phyloP scores from a whole-genome alignment of 2,888 invertebrate species.

The Oscheius onirici region DNA sequence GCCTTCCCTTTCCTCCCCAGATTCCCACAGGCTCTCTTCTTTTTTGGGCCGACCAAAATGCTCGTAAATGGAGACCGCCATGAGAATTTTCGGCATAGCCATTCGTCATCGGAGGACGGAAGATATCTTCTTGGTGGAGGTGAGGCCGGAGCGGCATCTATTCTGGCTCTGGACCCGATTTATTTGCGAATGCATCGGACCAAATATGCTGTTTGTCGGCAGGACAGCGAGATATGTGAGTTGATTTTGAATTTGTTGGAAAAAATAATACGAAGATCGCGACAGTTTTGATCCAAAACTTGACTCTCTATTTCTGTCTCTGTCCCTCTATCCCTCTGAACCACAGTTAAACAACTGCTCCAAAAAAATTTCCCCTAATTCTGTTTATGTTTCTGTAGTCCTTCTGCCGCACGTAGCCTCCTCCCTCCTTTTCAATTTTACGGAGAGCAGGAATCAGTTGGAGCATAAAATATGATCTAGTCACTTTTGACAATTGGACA shows the following conservation, averaged over 20 bases:
- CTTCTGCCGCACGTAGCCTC: no score
- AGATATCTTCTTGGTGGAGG: no score
- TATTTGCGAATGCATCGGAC: background rate
- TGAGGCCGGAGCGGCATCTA: conserved; percentile 3
- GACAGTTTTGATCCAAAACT: background rate
- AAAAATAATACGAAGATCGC: background rate
- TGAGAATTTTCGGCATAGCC: background rate
- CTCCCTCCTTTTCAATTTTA: no score
- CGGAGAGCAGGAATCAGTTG: no score
- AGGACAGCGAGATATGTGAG: conserved; percentile 12
- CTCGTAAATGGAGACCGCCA: conserved; percentile 18
- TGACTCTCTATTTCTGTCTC: no score
- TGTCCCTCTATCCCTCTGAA: no score
- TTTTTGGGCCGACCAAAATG: background rate
- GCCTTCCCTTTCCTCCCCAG: background rate
- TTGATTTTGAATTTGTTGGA: no score
- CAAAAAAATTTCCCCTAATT: no score
- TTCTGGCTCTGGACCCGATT: conserved; percentile 10
- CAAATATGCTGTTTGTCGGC: conserved; percentile 21
- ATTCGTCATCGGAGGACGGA: background rate
- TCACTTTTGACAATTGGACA: no score
- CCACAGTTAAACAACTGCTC: no score
- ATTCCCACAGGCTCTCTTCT: background rate
- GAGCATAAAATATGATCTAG: no score
- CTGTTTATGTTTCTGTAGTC: no score